A percentile compares a stretch with the other conserved stretches of the same genome.
Conservation (phyloP, 2,797 vertebrate genomes). For the Bradypus variegatus region DNA sequence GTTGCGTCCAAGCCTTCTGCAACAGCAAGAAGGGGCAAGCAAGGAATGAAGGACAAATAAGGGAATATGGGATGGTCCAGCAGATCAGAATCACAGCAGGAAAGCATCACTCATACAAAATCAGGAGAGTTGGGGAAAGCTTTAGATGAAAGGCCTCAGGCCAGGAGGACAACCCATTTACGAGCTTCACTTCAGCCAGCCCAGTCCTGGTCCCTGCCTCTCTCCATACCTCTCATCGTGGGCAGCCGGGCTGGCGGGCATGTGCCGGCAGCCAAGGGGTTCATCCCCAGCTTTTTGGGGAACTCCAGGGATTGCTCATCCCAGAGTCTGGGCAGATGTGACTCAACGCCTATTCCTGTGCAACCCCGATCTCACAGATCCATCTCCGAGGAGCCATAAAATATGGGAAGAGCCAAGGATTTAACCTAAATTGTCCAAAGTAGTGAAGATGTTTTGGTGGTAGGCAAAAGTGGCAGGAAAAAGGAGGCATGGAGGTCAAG, state of each 20-base stretch:
- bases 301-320: background rate
- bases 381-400: background rate
- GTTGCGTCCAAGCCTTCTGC: background rate
- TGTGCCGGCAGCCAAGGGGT: background rate
- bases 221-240: background rate
- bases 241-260: background rate
- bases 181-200: background rate
- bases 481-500: background rate
- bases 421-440: background rate
- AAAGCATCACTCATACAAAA: background rate
- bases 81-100: background rate
- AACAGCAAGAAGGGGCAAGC: background rate
- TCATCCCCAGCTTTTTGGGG: background rate
- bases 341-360: background rate
- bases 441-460: background rate
- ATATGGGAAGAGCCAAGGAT: background rate
- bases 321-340: background rate
- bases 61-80: background rate
- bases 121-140: background rate
- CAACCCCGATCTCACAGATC: accelerated
- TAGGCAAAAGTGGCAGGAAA: background rate
- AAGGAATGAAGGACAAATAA: background rate
- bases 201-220: background rate
- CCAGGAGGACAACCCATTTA: background rate
- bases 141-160: background rate